Conservation (phyloP, 1,140 invertebrate species). For the Musca vetustissima region DNA sequence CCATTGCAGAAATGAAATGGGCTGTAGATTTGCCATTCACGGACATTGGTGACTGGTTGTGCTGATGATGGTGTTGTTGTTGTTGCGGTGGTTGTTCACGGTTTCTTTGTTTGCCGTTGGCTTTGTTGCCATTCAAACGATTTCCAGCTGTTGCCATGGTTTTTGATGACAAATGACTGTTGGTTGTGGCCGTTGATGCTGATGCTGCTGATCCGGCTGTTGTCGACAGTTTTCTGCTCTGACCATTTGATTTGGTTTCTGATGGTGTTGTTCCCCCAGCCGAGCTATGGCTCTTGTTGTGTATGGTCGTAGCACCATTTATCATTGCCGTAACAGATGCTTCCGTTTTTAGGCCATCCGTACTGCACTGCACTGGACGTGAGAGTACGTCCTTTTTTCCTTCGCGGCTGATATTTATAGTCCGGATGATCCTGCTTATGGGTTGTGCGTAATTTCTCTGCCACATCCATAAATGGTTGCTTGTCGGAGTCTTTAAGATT, state of each 20-base stretch:
- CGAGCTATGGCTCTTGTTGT: background rate
- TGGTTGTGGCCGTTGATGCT: too few species aligned
- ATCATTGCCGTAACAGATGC: constrained; percentile 12
- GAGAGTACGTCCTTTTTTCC: constrained; percentile 63
- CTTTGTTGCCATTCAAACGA: constrained; percentile 17
- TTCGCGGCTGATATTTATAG: constrained; percentile 88
- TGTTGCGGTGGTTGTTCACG: background rate
- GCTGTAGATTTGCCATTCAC: background rate
- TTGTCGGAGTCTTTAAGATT: constrained; percentile 83
- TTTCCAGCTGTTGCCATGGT: constrained; percentile 24
- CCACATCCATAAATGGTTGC: constrained; percentile 88
- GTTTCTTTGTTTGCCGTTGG: background rate
- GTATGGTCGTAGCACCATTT: background rate
- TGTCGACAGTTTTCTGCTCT: constrained; percentile 12
- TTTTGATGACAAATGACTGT: constrained; percentile 4
- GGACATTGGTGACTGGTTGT: too few species aligned
- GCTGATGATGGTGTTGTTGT: background rate
- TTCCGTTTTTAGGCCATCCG: background rate
- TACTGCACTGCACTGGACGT: constrained; percentile 17
- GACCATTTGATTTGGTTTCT: constrained; percentile 3
- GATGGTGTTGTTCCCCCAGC: too few species aligned
- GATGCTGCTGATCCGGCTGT: too few species aligned
- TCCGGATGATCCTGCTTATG: constrained; percentile 90
- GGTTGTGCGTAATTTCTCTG: constrained; percentile 80
- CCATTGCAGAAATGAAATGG: constrained; percentile 14